Conservation (phyloP, 2,888 invertebrate species). For the Pemphredon lugubris region DNA sequence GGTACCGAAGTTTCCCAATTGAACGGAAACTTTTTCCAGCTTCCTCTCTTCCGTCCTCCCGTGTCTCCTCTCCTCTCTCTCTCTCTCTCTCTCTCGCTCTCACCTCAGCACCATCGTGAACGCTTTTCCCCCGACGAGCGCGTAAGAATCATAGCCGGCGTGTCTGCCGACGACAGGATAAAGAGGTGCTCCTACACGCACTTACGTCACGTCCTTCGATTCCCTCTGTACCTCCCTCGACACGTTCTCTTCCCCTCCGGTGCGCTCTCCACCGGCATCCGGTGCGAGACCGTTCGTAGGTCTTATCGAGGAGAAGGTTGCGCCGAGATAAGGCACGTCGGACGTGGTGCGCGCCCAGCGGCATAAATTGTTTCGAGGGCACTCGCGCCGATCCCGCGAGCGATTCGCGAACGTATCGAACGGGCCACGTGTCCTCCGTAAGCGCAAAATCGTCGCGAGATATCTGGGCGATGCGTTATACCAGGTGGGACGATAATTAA, state of each 20-base stretch:
- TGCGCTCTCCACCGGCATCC: constrained; percentile 33
- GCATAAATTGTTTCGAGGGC: constrained; percentile 77
- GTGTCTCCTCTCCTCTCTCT: neutral
- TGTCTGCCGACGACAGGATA: constrained; percentile 75
- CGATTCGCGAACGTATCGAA: constrained; percentile 54
- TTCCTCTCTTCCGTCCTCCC: neutral
- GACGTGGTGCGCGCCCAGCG: constrained; percentile 70
- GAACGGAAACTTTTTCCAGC: constrained; percentile 14
- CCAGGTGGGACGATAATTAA: no score
- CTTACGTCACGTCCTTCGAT: constrained; percentile 75
- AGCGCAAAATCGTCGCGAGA: no score
- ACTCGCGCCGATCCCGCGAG: constrained; percentile 66
- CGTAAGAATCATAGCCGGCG: constrained; percentile 63
- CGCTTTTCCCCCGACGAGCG: constrained; percentile 15
- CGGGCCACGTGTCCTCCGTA: constrained; percentile 16
- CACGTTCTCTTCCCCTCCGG: constrained; percentile 22
- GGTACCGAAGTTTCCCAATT: neutral
- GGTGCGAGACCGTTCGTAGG: constrained; percentile 58
- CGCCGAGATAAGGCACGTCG: constrained; percentile 76
- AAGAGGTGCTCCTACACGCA: constrained; percentile 75
- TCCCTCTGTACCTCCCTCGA: constrained; percentile 15
- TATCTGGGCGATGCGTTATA: constrained; percentile 4
- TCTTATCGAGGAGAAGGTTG: constrained; percentile 68
- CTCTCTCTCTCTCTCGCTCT: constrained; percentile 5
- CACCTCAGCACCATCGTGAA: constrained; percentile 33